Percentiles rank a stretch among this genome's conserved stretches.
These are phyloP conservation scores for Candoia aspera DNA, from an alignment of 2,113 vertebrate species.

Conservation along the genomic window DNA sequence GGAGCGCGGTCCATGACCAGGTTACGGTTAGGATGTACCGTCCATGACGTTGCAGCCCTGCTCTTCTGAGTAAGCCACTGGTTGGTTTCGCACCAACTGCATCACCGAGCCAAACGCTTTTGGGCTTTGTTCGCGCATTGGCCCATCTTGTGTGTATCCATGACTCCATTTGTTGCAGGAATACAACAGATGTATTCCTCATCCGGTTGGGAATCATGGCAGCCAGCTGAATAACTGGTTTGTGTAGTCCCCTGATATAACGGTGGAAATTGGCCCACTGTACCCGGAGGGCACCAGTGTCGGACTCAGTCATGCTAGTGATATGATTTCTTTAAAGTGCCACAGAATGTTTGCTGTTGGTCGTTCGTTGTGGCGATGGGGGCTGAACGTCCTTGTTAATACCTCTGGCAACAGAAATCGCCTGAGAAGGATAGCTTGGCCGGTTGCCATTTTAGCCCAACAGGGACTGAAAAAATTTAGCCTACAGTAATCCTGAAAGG, in stretches of 20 bases:
- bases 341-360: neutral
- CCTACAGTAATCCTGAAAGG: neutral
- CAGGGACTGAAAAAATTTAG: neutral
- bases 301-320: neutral
- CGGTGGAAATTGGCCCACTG: neutral
- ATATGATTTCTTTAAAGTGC: neutral
- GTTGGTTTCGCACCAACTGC: neutral
- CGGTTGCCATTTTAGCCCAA: neutral
- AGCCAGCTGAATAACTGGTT: neutral
- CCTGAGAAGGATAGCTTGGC: neutral
- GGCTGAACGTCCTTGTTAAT: neutral
- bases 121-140: neutral
- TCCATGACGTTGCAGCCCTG: too few relatives aligned
- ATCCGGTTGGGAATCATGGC: neutral
- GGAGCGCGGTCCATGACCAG: too few relatives aligned
- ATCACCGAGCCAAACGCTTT: neutral
- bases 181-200: too few relatives aligned
- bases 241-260: rapidly evolving
- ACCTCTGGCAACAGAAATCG: neutral
- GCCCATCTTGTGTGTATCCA: neutral
- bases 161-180: neutral
- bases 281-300: neutral
- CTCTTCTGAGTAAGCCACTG: neutral
- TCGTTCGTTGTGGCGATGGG: neutral
- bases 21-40: too few relatives aligned